These are phyloP conservation scores for Simalia tracyae DNA, from an alignment of 2,797 vertebrate species.

Conservation along the genomic window DNA sequence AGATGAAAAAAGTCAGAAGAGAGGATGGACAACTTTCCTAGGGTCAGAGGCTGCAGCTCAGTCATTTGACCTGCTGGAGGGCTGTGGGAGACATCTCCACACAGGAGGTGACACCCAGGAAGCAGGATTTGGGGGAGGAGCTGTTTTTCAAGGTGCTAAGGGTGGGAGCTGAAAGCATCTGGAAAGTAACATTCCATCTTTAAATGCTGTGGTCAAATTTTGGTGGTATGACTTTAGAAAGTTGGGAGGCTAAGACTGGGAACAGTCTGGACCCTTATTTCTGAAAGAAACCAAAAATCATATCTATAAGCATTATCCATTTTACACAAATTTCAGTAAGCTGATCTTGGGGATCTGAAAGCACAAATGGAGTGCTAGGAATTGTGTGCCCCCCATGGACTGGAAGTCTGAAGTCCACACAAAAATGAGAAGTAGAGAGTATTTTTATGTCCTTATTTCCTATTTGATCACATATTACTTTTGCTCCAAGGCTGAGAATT, in stretches of 20 bases:
- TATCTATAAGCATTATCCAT: no score
- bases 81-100: neutral
- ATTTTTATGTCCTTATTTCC: neutral
- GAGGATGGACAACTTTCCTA: neutral
- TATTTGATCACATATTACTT: no score
- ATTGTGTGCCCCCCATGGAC: no score
- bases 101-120: neutral
- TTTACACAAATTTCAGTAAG: no score
- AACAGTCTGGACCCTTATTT: no score
- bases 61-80: neutral
- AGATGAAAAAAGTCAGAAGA: neutral
- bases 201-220: neutral
- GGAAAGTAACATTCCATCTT: neutral
- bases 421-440: neutral
- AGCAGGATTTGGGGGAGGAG: neutral
- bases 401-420: no score
- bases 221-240: no score
- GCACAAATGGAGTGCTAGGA: no score
- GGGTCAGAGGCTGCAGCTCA: neutral
- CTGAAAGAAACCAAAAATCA: no score
- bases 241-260: no score
- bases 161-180: neutral
- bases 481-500: neutral
- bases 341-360: no score
- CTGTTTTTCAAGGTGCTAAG: neutral